Evolutionary conservation across 1,140 invertebrate species (phyloP), one percentile per base, ranked within the genome.

Genomic region (Luehdorfia chinensis): DNA sequence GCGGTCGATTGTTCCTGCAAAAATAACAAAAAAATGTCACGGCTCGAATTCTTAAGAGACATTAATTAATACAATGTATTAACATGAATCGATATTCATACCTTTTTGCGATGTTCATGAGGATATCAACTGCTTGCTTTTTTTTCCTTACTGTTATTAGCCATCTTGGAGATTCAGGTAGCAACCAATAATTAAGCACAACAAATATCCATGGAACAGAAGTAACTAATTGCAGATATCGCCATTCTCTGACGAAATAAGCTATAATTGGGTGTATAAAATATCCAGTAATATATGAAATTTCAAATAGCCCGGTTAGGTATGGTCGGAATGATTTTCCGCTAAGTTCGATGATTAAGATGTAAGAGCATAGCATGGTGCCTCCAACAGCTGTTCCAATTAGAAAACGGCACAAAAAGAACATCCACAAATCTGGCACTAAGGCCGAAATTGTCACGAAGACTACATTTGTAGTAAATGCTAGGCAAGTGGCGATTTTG

Each of bases 191-290:
- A 28, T 69, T 75, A 4, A 64, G 46, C 28, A 72, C 25, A 0
- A 75, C 60, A 37, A 80, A 61, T 0, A 72, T n/a, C 78, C 78
- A 85, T 1, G 91, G 88, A 1, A 90, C 39, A 0, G 91, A 91
- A 5, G 91, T 89, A 0, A 88, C 88, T 11, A 93, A 75, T 55
- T 92, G 91, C 4, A 93, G 74, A 12, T 87, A 58, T 43, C 89
- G 80, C 92, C 93, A 94, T 47, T 92, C 88, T 37, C 89, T 87
- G 5, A 93, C 62, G 23, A 90, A 79, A 61, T 90, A 94, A 1
- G 90, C 92, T 50, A 92, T 87, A 0, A 89, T 86, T 1, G 92
- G 84, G 0, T 93, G 86, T 0, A 79, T 71, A 15, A 92, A 88
- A 46, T 93, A 91, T 7, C 89, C 52, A 2, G 57, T 43, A 5